phyloP scores from a whole-genome alignment of 2,888 invertebrate species.

The Melanophora roralis region DNA sequence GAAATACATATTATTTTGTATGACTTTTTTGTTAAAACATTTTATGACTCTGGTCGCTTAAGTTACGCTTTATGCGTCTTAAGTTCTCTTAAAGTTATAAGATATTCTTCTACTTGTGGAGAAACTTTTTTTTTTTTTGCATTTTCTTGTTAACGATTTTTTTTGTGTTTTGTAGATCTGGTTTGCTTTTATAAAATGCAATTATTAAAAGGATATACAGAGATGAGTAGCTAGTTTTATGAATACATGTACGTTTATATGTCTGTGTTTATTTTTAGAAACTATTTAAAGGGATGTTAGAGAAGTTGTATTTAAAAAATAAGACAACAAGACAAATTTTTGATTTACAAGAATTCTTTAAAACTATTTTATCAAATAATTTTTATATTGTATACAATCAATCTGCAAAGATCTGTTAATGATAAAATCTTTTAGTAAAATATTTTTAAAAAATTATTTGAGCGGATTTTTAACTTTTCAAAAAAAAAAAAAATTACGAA shows the following conservation, averaged over 20 bases:
- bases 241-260: not conserved
- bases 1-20: conserved; percentile 12
- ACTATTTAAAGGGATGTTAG: not conserved
- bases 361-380: too few relatives aligned
- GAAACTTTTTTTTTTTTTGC: not conserved
- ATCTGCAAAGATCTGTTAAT: too few relatives aligned
- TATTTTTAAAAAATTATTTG: too few relatives aligned
- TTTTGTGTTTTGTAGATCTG: conserved; percentile 1
- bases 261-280: not conserved
- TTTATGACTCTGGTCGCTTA: conserved; percentile 58
- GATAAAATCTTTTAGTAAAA: too few relatives aligned
- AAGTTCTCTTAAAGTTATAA: conserved; percentile 39
- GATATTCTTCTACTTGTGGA: not conserved
- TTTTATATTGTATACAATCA: too few relatives aligned
- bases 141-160: not conserved
- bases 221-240: not conserved
- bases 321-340: too few relatives aligned
- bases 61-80: conserved; percentile 58
- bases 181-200: conserved; percentile 6
- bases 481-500: too few relatives aligned
- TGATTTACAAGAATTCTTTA: too few relatives aligned
- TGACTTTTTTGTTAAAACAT: conserved; percentile 31
- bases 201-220: conserved; percentile 16
- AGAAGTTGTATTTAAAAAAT: too few relatives aligned
- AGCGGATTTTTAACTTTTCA: too few relatives aligned